Base-by-base conservation (phyloP, 1,140 invertebrate genomes). In the Hyphantria cunea region DNA sequence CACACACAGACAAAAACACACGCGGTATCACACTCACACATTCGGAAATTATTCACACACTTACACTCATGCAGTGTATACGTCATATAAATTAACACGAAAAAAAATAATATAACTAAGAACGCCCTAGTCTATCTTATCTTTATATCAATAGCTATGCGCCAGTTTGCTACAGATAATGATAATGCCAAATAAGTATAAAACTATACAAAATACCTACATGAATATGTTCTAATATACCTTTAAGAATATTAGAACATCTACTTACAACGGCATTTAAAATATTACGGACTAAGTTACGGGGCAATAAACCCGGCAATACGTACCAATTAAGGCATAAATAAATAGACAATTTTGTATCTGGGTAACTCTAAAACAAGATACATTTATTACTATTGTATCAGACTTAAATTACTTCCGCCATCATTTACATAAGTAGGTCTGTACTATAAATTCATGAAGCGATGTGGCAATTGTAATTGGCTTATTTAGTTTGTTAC, bases 101-200 rank as follows among this genome's bases (percentile, higher is more conserved):
- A 34, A 59, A 32, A 33, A 39, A 60, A 42, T 51, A 33, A 12
- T 34, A 63, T 70, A 64, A 70, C 72, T 70, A 76, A 75, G 15
- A 65, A 54, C 56, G 41, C 17, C 31, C 39, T 62, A 32, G 39
- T 25, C 33, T 70, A 70, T 72, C 74, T 85, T 86, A 86, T 85
- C 82, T 80, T 42, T 74, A 59, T 79, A 78, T 85, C 79, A 70
- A 72, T 74, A 76, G 65, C 68, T 78, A 66, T 65, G 78, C 68
- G 68, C 78, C 59, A 83, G 70, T 84, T 84, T 66, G 62, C 64
- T 49, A 25, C 47, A 68, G 65, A 70, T 70, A 70, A 11, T 50
- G 34, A 31, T 11, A 60, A 4, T 34, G 41, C 33, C 55, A 62
- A 25, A 25, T 25, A 25, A 25, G 17, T 66, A 67, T 66, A 70